Conservation (phyloP, 2,888 invertebrate genomes). For the Archaeoteleia sp. region DNA sequence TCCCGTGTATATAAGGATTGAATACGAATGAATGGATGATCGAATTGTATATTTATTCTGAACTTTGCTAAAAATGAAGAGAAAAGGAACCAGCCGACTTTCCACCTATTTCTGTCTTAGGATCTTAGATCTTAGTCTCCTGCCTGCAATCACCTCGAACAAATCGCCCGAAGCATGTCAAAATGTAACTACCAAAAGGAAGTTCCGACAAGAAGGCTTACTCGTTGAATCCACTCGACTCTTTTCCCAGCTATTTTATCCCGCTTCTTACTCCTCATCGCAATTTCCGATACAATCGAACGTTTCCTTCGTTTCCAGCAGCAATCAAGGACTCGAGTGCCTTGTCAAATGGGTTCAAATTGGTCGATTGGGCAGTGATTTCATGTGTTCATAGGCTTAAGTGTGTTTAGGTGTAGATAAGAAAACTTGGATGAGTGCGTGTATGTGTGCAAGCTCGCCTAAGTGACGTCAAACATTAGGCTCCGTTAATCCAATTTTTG, state of each 20-base stretch:
- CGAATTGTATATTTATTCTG: slow-evolving; percentile 72
- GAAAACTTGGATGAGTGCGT: slow-evolving; percentile 30
- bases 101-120: slow-evolving; percentile 75
- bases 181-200: slow-evolving; percentile 12
- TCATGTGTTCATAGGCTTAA: slow-evolving; percentile 76
- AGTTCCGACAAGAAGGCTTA: not conserved
- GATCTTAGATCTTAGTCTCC: slow-evolving; percentile 68
- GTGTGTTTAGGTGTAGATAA: slow-evolving; percentile 60
- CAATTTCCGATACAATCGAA: slow-evolving; percentile 15
- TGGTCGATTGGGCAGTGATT: slow-evolving; percentile 75
- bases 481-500: slow-evolving; percentile 40
- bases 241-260: slow-evolving; percentile 3
- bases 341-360: slow-evolving; percentile 72
- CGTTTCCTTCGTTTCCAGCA: slow-evolving; percentile 31
- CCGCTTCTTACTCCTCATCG: not conserved
- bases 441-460: slow-evolving; percentile 62
- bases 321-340: slow-evolving; percentile 64
- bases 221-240: slow-evolving; percentile 1
- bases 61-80: slow-evolving; percentile 60
- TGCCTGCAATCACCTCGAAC: slow-evolving; percentile 71
- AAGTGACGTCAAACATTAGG: slow-evolving; percentile 49
- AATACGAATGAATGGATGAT: slow-evolving; percentile 64
- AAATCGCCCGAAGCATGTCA: slow-evolving; percentile 51
- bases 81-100: slow-evolving; percentile 72
- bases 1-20: slow-evolving; percentile 65